Evolutionary conservation across 2,797 vertebrate species (phyloP), one percentile per base, ranked within the genome.

Genomic region (Rhincodon typus): DNA sequence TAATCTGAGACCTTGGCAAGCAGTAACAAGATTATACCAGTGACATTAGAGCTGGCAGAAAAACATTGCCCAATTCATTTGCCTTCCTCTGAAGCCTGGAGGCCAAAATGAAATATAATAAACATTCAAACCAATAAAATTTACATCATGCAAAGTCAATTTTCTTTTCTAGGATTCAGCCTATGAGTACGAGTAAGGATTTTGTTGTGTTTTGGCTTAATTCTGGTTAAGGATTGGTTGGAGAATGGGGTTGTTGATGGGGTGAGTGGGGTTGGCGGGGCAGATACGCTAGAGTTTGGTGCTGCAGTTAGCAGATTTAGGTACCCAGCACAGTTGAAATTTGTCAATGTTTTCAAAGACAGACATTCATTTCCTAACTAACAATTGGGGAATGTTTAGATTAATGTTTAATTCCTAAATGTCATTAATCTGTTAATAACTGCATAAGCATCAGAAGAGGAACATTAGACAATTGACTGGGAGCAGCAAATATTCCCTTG

Each of bases 21-120:
- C 66, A 93, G 66, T 67, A 69, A 42, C 4, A 3, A 69, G 66
- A 69, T 93, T 69, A 69, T 23, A 93, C 90, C 82, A 93, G 66
- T 42, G 66, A n/a, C n/a, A 93, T 93, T 93, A 93, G 66, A 42
- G 66, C 90, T 93, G 90, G 62, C 19, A 10, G 90, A 23, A n/a
- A 93, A 93, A 42, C 66, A 69, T 69, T 69, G 66, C 62, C 62
- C 90, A 93, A 93, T 93, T 69, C n/a, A 93, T 93, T 93, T 93
- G 66, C 13, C 38, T 93, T 42, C n/a, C 57, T 21, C 90, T 27
- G 8, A 69, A 69, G 21, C n/a, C 19, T 42, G 21, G 34, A 69
- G 66, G 38, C n/a, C 90, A 93, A 10, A 38, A 42, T 77, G 53
- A 72, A 95, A 50, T 74, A 53, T 21, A 53, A 53, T 72, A 95